Conservation (phyloP, 37 sponge, comb jelly and placozoan genomes). For the Spongilla lacustris region DNA sequence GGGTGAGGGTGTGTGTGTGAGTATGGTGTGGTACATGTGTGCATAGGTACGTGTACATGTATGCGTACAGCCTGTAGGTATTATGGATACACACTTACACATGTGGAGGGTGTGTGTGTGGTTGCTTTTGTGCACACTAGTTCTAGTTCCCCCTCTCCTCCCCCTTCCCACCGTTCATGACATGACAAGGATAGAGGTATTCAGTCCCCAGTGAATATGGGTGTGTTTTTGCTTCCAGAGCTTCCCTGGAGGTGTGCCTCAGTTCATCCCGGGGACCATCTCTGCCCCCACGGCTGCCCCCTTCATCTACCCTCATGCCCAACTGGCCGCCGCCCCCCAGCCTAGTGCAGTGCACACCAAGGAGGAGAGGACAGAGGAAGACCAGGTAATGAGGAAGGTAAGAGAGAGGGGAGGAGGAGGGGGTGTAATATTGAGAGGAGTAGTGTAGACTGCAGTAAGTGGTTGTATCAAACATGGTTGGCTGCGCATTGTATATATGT, state of each 20-base stretch:
- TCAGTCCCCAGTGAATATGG: too few species aligned
- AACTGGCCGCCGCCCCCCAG: constrained; percentile 15
- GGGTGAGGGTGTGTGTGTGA: constrained; percentile 45
- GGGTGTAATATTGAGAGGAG: not conserved
- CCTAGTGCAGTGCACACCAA: constrained; percentile 1
- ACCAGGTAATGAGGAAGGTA: not conserved
- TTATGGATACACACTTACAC: too few species aligned
- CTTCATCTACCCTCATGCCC: not conserved
- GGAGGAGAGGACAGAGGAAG: constrained; percentile 10
- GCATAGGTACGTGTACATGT: not conserved
- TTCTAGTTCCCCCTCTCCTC: too few species aligned
- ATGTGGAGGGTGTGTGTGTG: not conserved
- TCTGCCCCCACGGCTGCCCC: constrained; percentile 25
- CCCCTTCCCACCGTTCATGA: too few species aligned
- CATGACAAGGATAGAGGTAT: too few species aligned
- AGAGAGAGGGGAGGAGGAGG: not conserved
- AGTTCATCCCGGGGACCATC: constrained; percentile 24
- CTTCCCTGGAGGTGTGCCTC: constrained; percentile 56
- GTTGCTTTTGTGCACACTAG: not conserved
- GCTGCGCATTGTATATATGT: too few species aligned
- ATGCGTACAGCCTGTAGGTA: not conserved
- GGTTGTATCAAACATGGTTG: too few species aligned
- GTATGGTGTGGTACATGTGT: not conserved
- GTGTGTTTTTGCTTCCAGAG: constrained; percentile 8
- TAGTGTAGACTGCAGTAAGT: too few species aligned